Percentiles rank a stretch among this genome's conserved stretches.
phyloP scores from a whole-genome alignment of 2,888 invertebrate genomes.

The Ennomos erosarius region DNA sequence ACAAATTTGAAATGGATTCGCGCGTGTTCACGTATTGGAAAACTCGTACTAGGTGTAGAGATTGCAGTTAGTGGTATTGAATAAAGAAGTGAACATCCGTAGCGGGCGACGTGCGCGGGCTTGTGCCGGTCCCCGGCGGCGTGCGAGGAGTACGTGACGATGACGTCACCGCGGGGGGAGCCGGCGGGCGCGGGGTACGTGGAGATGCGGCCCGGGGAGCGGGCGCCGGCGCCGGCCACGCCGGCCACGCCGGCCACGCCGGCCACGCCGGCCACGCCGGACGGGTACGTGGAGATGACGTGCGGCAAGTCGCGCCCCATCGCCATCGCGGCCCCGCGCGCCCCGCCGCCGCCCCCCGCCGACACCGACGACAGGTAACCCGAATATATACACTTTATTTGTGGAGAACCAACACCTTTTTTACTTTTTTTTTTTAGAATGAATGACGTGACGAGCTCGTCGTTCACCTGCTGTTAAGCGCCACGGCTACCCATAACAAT shows the following conservation, averaged over 20 bases:
- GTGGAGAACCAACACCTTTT: too few species aligned
- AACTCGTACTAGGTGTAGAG: too few species aligned
- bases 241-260: too few species aligned
- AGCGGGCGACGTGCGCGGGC: not conserved
- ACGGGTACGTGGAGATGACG: slow-evolving; percentile 83
- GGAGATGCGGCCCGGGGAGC: slow-evolving; percentile 83
- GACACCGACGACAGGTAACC: slow-evolving; percentile 41
- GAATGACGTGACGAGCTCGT: too few species aligned
- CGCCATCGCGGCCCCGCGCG: slow-evolving; percentile 76
- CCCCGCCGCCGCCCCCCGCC: slow-evolving; percentile 43
- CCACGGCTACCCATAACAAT: too few species aligned
- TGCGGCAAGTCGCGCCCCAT: slow-evolving; percentile 86
- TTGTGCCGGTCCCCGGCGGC: slow-evolving; percentile 45
- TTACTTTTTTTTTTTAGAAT: too few species aligned
- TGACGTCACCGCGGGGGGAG: slow-evolving; percentile 67
- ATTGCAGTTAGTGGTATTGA: too few species aligned
- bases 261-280: slow-evolving; percentile 38
- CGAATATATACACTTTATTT: too few species aligned
- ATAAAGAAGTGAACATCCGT: too few species aligned
- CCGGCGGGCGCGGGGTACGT: slow-evolving; percentile 83
- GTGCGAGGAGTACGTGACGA: slow-evolving; percentile 79
- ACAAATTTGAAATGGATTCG: too few species aligned
- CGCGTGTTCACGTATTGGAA: too few species aligned
- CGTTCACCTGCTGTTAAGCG: too few species aligned
- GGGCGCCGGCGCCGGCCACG: slow-evolving; percentile 31